Conservation (phyloP, 1,140 invertebrate genomes). For the Drosophila suzukii region DNA sequence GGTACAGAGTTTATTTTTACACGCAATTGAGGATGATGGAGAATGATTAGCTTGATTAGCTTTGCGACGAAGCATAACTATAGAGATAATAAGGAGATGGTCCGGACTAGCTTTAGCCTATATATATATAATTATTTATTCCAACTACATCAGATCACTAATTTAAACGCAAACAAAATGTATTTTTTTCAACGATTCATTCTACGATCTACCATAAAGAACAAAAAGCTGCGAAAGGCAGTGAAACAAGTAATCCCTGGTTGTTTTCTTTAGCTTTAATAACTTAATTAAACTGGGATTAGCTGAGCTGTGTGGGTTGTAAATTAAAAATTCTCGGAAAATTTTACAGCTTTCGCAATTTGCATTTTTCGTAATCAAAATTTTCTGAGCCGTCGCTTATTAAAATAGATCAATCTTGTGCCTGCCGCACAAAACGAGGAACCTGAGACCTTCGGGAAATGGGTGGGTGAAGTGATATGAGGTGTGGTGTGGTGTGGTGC, state of each 20-base stretch:
- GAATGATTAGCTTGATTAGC: conserved; percentile 13
- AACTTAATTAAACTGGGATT: conserved; percentile 27
- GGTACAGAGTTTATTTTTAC: conserved; percentile 70
- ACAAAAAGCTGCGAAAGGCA: conserved; percentile 30
- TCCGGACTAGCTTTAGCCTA: conserved; percentile 69
- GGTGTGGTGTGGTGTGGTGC: not conserved
- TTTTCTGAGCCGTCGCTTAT: conserved; percentile 57
- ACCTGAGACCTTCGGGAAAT: conserved; percentile 1
- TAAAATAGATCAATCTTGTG: conserved; percentile 76
- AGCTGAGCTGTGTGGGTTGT: not conserved
- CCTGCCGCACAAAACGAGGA: not conserved
- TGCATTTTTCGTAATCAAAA: conserved; percentile 55
- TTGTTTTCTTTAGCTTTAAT: conserved; percentile 9
- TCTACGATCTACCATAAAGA: conserved; percentile 43
- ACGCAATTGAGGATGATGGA: conserved; percentile 13
- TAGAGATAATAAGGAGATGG: conserved; percentile 13
- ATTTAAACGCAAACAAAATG: conserved; percentile 50
- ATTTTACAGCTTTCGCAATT: conserved; percentile 34
- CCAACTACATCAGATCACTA: conserved; percentile 37
- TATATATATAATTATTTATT: conserved; percentile 52
- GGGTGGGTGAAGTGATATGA: not conserved
- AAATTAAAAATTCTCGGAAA: conserved; percentile 60
- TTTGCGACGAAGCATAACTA: conserved; percentile 31
- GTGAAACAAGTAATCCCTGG: conserved; percentile 26
- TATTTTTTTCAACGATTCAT: conserved; percentile 61